Base-by-base conservation (phyloP, 2,113 vertebrate genomes). In the Coturnix japonica region DNA sequence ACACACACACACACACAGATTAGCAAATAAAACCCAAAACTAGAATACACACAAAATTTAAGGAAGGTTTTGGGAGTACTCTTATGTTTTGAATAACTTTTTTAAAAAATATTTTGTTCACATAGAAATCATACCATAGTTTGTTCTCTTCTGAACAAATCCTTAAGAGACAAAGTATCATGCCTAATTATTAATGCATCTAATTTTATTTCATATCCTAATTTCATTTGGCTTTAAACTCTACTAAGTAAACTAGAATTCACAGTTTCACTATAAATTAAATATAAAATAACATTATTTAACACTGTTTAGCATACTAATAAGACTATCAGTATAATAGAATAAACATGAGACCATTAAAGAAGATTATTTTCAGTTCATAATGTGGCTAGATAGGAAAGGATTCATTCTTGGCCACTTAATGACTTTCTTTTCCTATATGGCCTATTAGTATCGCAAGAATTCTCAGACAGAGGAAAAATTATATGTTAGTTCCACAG, bases 401-500 rank as follows among this genome's bases (percentile, higher is more conserved):
- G 44, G 39, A 61, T 41, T 57, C 44, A 44, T 92, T 94, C 54
- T 31, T 80, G 84, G 57, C 53, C 65, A 65, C 13, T 67, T 95
- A 91, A 94, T 87, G 54, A 86, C 84, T 93, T 93, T 94, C 70
- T 37, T 87, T 61, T 43, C 61, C 49, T 76, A 21, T 74, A 46
- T 74, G 9, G 65, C 75, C 81, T 93, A 85, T 92, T 87, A 94
- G 41, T 81, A 77, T 54, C 63, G 81, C 41, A 95, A 95, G 79
- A 39, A 84, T 66, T 91, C 74, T 90, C 54, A 95, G 54, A 71
- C 51, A 93, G 56, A 44, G 85, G 41, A 70, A 65, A 73, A 83
- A 94, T 92, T 95, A 91, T 86, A 28, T 41, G 26, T 30, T 95
- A 86, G 60, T 79, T 95, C 71, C 69, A 86, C 46, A 60, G n/a